Evolutionary conservation across 2,113 vertebrate genomes (phyloP), one percentile per base, ranked within the genome.

Genomic region (Psilopogon haemacephalus): DNA sequence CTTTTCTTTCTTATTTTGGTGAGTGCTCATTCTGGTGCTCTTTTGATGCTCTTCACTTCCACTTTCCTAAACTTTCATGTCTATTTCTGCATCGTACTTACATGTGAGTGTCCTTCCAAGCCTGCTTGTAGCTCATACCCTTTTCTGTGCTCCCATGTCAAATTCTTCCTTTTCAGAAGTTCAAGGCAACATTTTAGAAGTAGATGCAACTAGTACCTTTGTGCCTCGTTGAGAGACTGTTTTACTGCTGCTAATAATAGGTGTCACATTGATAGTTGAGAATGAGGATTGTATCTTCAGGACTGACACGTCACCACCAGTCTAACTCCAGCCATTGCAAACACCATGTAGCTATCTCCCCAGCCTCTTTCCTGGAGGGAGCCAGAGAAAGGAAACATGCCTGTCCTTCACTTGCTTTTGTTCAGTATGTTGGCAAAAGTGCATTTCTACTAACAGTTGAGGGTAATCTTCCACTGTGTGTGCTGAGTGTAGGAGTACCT

Each of bases 231-330:
- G 70, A 69, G 58, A 48, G 44, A 63, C 63, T 40, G 21, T 67
- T 65, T 59, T 55, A 37, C 78, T 73, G 52, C 86, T 80, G 71
- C 89, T 95, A 90, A 92, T 92, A 91, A 79, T 91, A 87, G 77
- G 65, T 85, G 94, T 95, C 91, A 94, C 78, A 73, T 15, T 85
- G 89, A 77, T 86, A 59, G 20, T 67, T 70, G 8, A 60, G 68
- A 74, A 46, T 0, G 6, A 77, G 84, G 84, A 38, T 59, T 65
- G 50, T 67, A 16, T 89, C 92, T 92, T 92, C 73, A 83, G 87
- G 84, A 65, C 81, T 37, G 89, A 62, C 78, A 8, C 35, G 73
- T 93, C 89, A 83, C 40, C 1, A 21, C 69, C 24, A 72, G 50
- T 69, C 63, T 58, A 69, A 55, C 63, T 59, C 11, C 69, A 55